These are phyloP conservation scores for Rallus limicola DNA, from an alignment of 2,113 vertebrate genomes.

Conservation along the genomic window DNA sequence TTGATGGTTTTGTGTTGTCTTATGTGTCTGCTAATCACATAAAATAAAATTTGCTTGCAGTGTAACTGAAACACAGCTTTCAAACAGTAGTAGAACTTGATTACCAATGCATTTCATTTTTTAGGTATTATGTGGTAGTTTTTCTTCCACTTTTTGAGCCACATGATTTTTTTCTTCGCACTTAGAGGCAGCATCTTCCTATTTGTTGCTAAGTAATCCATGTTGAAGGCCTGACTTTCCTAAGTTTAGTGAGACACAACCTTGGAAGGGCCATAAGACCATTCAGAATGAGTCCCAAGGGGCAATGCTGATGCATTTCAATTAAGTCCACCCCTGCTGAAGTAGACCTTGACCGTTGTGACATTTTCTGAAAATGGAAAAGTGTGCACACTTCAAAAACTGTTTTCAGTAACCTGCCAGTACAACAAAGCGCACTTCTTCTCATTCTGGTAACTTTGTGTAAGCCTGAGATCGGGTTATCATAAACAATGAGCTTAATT, in stretches of 20 bases:
- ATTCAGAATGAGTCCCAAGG: not conserved
- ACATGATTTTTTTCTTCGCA: not conserved
- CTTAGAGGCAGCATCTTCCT: not conserved
- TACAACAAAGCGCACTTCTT: not conserved
- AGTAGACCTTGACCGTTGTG: not conserved
- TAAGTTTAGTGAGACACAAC: not conserved
- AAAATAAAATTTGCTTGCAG: not conserved
- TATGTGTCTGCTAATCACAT: not conserved
- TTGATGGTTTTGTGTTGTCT: not conserved
- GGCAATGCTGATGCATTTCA: not conserved
- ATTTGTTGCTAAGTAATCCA: not conserved
- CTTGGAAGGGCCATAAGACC: not conserved
- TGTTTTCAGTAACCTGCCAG: not conserved
- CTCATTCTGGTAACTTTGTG: not conserved
- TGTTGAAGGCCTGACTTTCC: rapidly evolving
- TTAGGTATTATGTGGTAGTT: not conserved
- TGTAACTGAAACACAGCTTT: not conserved
- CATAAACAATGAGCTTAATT: not conserved
- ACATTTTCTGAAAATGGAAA: not conserved
- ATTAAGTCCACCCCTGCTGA: not conserved
- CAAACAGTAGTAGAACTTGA: not conserved
- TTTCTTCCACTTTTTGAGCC: not conserved
- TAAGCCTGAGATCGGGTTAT: not conserved
- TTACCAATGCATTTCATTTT: not conserved
- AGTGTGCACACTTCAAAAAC: not conserved